These are phyloP conservation scores for Muscicapa adusta DNA, from an alignment of 2,113 vertebrate genomes.

Conservation along the genomic window DNA sequence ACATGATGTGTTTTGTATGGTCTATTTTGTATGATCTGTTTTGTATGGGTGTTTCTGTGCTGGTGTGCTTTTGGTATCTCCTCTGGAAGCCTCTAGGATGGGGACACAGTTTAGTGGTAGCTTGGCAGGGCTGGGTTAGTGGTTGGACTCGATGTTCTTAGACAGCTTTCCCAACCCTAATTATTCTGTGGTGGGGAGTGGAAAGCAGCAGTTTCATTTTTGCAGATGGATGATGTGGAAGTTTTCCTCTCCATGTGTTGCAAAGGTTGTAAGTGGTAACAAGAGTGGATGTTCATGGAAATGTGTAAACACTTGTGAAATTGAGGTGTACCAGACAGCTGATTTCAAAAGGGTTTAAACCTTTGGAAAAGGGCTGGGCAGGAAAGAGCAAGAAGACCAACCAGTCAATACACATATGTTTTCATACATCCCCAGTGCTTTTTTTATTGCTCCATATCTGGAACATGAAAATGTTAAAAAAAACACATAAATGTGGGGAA, in stretches of 20 bases:
- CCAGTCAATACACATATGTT: neutral
- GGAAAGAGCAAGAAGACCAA: neutral
- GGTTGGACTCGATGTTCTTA: neutral
- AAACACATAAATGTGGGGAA: neutral
- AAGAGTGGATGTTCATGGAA: neutral
- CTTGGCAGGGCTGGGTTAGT: neutral
- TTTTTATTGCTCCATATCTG: neutral
- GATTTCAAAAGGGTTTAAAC: neutral
- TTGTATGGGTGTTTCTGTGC: neutral
- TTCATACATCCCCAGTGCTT: neutral
- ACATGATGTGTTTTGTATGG: fast-evolving
- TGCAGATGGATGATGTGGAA: fast-evolving
- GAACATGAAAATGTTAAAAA: neutral
- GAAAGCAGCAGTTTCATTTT: neutral
- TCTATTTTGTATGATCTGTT: too few species aligned
- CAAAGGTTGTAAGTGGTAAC: neutral
- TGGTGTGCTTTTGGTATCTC: neutral
- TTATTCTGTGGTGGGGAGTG: neutral
- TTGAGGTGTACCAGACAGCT: neutral
- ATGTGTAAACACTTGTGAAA: neutral
- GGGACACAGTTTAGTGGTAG: neutral
- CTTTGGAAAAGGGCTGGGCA: neutral
- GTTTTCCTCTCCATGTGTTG: neutral
- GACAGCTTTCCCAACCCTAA: neutral
- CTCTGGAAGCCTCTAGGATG: neutral